Base-by-base conservation (phyloP, 2,888 invertebrate genomes). In the Vanessa cardui region DNA sequence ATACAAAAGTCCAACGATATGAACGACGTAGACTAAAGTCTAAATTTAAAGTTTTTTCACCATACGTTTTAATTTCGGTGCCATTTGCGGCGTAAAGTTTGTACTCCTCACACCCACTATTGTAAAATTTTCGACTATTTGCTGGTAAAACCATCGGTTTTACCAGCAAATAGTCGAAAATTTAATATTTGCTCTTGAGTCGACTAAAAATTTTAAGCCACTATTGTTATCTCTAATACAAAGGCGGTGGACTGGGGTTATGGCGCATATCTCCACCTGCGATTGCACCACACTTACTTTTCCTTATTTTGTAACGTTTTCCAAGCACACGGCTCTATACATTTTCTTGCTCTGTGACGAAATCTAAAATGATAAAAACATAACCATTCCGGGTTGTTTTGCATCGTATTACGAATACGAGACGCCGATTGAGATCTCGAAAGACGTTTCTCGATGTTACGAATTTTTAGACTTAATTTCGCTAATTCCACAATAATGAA, bases 51-150 rank as follows among this genome's bases (percentile, higher is more conserved):
- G 58, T 59, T 60, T 71, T 71, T 18, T 21, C 46, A n/a, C 71
- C 68, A 26, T 68, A 73, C 20, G 71, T 71, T 21, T 59, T 63
- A 33, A 73, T 73, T 61, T 61, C 62, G 12, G 46, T 68, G 6
- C 71, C 71, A 56, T 73, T 73, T 1, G 69, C 73, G 7, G 71
- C 69, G 33, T 68, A 71, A 9, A 70, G 47, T 59, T 66, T 68
- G 54, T 67, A 67, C 5, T 54, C 44, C 33, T 15, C 31, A 54
- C 54, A 54, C 31, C 9, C 9, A 54, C 6, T 12, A 26, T 12
- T 54, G 9, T 6, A 15, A 54, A 26, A n/a, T 15, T 15, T 16
- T 16, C n/a, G 6, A 9, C 16, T 56, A 31, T 31, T 56, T 33
- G 7, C 12, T 8, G 56, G 56, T n/a, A 56, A n/a, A 33, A 56